phyloP scores from a whole-genome alignment of 2,797 vertebrate genomes.

The Spinus pinus region DNA sequence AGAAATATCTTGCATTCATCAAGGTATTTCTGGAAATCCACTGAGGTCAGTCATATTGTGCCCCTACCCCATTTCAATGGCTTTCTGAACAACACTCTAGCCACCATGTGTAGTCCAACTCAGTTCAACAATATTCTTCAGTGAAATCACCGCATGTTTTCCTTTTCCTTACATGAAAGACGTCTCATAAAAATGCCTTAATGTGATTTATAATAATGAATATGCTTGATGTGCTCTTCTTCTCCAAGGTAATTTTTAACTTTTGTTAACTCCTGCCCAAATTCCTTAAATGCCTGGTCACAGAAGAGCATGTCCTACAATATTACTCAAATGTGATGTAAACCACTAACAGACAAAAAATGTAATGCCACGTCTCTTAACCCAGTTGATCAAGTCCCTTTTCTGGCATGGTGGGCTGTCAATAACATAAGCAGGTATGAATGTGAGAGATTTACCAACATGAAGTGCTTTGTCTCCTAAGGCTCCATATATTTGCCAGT shows the following conservation, averaged over 20 bases:
- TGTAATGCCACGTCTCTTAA: neutral
- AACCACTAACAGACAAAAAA: constrained; percentile 21
- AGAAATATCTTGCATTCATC: neutral
- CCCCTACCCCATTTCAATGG: neutral
- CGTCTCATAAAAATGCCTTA: neutral
- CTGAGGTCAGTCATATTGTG: rapidly evolving
- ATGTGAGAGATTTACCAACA: neutral
- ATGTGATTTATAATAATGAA: neutral
- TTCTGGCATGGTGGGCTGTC: neutral
- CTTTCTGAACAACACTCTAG: neutral
- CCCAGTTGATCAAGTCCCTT: neutral
- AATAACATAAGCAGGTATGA: neutral
- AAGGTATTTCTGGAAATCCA: neutral
- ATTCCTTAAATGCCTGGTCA: neutral
- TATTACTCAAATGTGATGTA: neutral
- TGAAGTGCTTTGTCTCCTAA: neutral
- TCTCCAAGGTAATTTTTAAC: neutral
- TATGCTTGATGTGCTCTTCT: neutral
- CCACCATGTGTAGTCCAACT: neutral
- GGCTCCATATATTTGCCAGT: neutral
- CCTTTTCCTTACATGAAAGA: neutral
- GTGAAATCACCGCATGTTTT: neutral
- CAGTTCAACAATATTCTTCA: neutral
- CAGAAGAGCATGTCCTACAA: neutral
- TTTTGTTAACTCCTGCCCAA: neutral